Conservation (phyloP, 2,113 vertebrate genomes). For the Tychaedon coryphoeus region DNA sequence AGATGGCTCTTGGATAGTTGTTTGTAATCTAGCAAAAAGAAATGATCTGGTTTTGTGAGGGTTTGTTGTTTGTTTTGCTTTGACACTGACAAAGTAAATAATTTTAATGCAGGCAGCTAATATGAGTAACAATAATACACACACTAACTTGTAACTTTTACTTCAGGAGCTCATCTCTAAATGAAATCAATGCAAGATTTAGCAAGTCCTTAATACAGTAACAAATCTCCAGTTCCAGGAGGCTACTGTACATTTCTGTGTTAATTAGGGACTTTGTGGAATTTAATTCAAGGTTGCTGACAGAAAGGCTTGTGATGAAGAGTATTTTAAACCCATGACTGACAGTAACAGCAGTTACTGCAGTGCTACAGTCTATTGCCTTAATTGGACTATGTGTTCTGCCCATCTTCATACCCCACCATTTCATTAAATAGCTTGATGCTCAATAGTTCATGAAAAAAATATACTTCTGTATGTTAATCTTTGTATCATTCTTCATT, state of each 20-base stretch:
- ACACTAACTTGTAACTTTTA: neutral
- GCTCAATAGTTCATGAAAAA: slow-evolving; percentile 6
- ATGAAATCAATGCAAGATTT: neutral
- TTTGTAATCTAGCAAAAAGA: neutral
- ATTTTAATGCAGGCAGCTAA: neutral
- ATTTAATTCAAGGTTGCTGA: slow-evolving; percentile 66
- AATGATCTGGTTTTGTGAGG: neutral
- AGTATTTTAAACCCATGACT: slow-evolving; percentile 62
- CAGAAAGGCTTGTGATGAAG: slow-evolving; percentile 33
- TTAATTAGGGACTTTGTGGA: slow-evolving; percentile 54
- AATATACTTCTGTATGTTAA: neutral
- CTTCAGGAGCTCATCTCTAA: neutral
- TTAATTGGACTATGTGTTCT: neutral
- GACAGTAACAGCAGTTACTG: slow-evolving; percentile 37
- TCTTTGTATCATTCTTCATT: neutral
- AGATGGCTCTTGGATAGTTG: neutral
- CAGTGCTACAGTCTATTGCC: neutral
- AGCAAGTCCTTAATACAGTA: neutral
- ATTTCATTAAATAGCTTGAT: slow-evolving; percentile 29
- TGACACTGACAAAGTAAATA: neutral
- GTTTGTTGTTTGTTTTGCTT: neutral
- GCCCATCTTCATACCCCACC: neutral
- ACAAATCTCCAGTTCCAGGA: neutral
- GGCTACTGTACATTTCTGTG: slow-evolving; percentile 15
- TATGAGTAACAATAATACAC: neutral